Evolutionary conservation across 2,888 invertebrate species (phyloP), one percentile per base, ranked within the genome.

Genomic region (Eulithis prunata): DNA sequence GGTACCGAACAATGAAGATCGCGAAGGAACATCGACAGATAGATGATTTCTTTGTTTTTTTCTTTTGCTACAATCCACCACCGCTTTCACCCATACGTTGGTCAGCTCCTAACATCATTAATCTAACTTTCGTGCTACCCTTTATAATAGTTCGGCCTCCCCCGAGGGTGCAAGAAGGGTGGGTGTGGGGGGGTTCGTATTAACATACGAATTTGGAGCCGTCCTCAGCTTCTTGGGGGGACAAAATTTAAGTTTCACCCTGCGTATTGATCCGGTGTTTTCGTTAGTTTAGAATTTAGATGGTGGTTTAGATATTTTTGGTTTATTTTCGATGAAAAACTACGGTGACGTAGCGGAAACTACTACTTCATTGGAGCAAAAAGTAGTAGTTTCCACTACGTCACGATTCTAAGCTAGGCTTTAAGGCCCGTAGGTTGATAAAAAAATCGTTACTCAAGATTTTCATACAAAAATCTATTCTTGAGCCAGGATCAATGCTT

Each of bases 61-160:
- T 41, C 8, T 32, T 8, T n/a, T 10, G 38, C 4, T 28, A 62
- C 68, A 68, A 59, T 77, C 81, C 77, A 79, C 54, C 64, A 41
- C 63, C 58, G 4, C 78, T 72, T 70, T 63, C 73, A 67, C 57
- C 74, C 79, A 80, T 89, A 83, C 90, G 59, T 81, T 89, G 90
- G 91, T 90, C 92, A 91, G 91, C 88, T 93, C 85, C 92, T 93
- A 93, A 93, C 93, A 93, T 93, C 93, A 93, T 93, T 93, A 93
- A 93, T 93, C 93, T 93, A 93, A 92, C 92, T 93, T 93, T 92
- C 91, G 90, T 89, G 91, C 92, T 92, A 91, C 92, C 93, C 93
- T 92, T 92, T 92, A 92, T 91, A 92, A 93, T 93, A 93, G 93
- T 93, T 93, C 89, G 90, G 88, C 84, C 86, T 83, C 87, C 83